Evolutionary conservation across 2,113 vertebrate species (phyloP), one percentile per base, ranked within the genome.

Genomic region (Lepisosteus osseus): DNA sequence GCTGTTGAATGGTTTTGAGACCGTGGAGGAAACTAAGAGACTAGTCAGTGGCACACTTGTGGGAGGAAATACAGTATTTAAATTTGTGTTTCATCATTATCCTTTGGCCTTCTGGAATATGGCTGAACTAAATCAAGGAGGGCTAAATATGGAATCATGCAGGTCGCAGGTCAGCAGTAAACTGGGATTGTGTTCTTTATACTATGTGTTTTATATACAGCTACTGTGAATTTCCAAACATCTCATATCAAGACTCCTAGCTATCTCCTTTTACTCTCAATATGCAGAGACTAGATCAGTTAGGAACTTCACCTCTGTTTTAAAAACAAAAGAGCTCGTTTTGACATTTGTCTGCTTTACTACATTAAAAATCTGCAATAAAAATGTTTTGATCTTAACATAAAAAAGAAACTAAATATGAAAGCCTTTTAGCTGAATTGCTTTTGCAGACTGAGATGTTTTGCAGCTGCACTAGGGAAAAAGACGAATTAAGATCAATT

Each of bases 381-480:
- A 6, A 9, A 13, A 65, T 40, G 42, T 42, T 44, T 2, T 7
- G 70, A 64, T 62, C 45, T 71, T 47, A 43, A 15, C 11, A 3
- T 6, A 71, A 11, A 15, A 8, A n/a, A 7, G 15, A 15, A 65
- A 45, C 13, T 8, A 47, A n/a, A 64, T 12, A 3, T 44, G 17
- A 14, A 44, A 71, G 70, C 40, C 17, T 41, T 54, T 12, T 47
- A 13, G 45, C 42, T 45, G 29, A 54, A 71, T 65, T 71, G 61
- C 45, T 71, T 64, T 17, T 44, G 47, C 51, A 29, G 63, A 61
- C 64, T 65, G 45, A 3, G 54, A 17, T 54, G 9, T 51, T 51
- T 65, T n/a, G 54, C 61, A 40, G 3, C 17, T 17, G 15, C 43
- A 51, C 14, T 14, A n/a, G 65, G 42, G 40, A 17, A 12, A 64